Conservation (phyloP, 2,113 vertebrate genomes). For the Pycnonotus jocosus region DNA sequence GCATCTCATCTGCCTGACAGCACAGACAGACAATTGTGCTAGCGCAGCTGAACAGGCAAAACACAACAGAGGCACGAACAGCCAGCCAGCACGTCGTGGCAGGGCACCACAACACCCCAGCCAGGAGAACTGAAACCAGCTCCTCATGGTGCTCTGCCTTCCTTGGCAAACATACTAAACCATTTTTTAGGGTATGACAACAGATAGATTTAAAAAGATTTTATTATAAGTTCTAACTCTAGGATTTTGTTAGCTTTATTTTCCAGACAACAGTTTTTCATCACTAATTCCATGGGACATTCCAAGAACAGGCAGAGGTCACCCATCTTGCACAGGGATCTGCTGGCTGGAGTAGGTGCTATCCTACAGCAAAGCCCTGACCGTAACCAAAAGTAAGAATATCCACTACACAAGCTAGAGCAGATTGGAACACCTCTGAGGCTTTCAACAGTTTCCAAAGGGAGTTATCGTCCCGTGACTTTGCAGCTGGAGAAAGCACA, state of each 20-base stretch:
- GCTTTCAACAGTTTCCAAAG: background rate
- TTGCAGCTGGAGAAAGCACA: background rate
- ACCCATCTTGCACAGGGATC: background rate
- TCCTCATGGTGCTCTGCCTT: background rate
- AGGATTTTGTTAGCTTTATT: background rate
- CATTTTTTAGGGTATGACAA: background rate
- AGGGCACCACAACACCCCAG: background rate
- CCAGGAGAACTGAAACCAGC: background rate
- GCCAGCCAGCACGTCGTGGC: background rate
- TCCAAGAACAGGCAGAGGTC: background rate
- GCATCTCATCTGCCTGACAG: background rate
- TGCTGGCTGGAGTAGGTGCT: background rate
- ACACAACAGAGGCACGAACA: background rate
- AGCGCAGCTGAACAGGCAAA: conserved; percentile 11
- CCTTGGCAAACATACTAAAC: background rate
- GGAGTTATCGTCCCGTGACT: background rate
- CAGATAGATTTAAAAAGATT: background rate
- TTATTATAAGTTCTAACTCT: background rate
- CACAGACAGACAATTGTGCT: conserved; percentile 15
- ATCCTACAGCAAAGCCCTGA: background rate
- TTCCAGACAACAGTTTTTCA: background rate
- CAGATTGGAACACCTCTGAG: background rate
- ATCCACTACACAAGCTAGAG: background rate
- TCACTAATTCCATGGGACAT: background rate
- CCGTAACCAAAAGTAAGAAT: background rate